A percentile compares a stretch with the other conserved stretches of the same genome.
These are phyloP conservation scores for Abrostola triplasia DNA, from an alignment of 2,888 invertebrate genomes.

Conservation along the genomic window DNA sequence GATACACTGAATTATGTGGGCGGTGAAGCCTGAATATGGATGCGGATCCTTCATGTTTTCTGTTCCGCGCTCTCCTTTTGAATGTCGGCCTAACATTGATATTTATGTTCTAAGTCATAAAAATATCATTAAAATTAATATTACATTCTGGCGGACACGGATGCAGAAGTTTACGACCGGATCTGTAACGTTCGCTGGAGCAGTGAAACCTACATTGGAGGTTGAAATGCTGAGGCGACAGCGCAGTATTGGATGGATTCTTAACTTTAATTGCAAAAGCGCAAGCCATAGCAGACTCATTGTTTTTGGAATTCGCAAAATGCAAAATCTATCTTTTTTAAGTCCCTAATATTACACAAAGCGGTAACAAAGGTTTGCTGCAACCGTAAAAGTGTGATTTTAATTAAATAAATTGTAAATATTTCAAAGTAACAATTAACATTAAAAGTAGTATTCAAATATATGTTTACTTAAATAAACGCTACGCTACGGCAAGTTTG, in stretches of 20 bases:
- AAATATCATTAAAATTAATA: neutral
- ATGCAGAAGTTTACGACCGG: neutral
- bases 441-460: too few species aligned
- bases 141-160: neutral
- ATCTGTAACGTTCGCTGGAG: neutral
- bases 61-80: neutral
- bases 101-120: neutral
- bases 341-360: too few species aligned
- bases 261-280: neutral
- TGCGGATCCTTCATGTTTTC: conserved; percentile 4
- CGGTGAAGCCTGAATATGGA: conserved; percentile 38
- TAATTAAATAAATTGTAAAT: too few species aligned
- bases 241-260: neutral
- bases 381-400: too few species aligned
- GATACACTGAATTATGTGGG: conserved; percentile 43
- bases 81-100: neutral
- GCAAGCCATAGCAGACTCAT: too few species aligned
- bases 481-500: too few species aligned
- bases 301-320: too few species aligned
- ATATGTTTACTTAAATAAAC: too few species aligned
- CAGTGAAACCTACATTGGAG: neutral
- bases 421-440: too few species aligned
- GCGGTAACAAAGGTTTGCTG: too few species aligned
- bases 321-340: too few species aligned
- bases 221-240: neutral